These are phyloP conservation scores for Numenius arquata DNA, from an alignment of 2,113 vertebrate genomes.

Conservation along the genomic window DNA sequence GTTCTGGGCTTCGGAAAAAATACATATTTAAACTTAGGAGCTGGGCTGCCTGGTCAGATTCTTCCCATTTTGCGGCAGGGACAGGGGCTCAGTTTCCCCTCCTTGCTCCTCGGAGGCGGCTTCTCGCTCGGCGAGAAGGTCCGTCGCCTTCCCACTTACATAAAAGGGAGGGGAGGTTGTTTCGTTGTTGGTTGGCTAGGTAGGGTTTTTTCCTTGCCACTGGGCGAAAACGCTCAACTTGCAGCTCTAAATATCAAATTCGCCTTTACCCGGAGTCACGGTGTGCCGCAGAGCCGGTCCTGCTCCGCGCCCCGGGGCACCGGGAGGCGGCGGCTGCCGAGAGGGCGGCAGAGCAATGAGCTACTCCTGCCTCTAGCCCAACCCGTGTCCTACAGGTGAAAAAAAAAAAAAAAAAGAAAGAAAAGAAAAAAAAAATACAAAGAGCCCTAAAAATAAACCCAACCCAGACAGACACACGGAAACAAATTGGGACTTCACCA, in stretches of 20 bases:
- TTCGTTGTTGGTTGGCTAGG: no score
- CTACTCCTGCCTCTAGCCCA: background rate
- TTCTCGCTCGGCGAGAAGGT: background rate
- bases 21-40: background rate
- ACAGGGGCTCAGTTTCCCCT: background rate
- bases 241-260: no score
- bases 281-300: background rate
- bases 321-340: background rate
- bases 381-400: no score
- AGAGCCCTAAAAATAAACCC: background rate
- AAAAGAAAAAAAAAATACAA: background rate
- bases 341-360: no score
- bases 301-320: background rate
- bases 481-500: background rate
- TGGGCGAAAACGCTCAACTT: background rate
- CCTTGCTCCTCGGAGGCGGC: background rate
- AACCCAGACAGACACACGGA: background rate
- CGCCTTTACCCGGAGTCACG: accelerated
- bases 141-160: background rate
- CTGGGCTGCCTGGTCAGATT: background rate
- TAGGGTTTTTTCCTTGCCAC: background rate
- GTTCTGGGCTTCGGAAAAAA: slow-evolving; percentile 23
- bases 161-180: accelerated
- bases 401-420: background rate
- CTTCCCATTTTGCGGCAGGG: background rate